phyloP scores from a whole-genome alignment of 2,888 invertebrate species.

The Hipparchia sbordonii region DNA sequence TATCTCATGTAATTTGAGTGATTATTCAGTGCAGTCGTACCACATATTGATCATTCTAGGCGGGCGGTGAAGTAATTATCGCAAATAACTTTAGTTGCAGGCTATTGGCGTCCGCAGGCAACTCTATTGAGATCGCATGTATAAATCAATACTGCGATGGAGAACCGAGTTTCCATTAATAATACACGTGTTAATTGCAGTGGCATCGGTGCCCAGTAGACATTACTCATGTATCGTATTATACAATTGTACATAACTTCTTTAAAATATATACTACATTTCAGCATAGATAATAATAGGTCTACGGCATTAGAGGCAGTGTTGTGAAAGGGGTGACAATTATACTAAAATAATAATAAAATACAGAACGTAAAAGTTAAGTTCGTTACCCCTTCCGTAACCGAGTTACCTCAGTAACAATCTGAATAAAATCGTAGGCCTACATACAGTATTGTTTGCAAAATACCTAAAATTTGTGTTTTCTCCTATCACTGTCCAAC shows the following conservation, averaged over 20 bases:
- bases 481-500: neutral
- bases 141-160: constrained; percentile 68
- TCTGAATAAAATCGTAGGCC: neutral
- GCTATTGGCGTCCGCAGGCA: constrained; percentile 51
- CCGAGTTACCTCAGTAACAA: neutral
- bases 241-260: neutral
- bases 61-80: constrained; percentile 57
- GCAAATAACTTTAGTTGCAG: constrained; percentile 62
- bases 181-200: constrained; percentile 63
- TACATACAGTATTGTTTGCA: neutral
- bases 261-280: neutral
- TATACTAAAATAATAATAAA: no score
- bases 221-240: constrained; percentile 34
- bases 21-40: constrained; percentile 31
- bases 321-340: no score
- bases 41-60: constrained; percentile 33
- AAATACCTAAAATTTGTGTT: neutral
- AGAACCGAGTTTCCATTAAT: constrained; percentile 57
- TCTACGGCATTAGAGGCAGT: no score
- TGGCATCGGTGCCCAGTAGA: constrained; percentile 61
- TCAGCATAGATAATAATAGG: no score
- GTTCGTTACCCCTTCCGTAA: no score
- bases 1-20: constrained; percentile 6
- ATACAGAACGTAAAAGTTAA: no score
- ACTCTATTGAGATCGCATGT: constrained; percentile 53